Evolutionary conservation across 2,797 vertebrate species (phyloP).

Genomic region (Etheostoma perlongum): DNA sequence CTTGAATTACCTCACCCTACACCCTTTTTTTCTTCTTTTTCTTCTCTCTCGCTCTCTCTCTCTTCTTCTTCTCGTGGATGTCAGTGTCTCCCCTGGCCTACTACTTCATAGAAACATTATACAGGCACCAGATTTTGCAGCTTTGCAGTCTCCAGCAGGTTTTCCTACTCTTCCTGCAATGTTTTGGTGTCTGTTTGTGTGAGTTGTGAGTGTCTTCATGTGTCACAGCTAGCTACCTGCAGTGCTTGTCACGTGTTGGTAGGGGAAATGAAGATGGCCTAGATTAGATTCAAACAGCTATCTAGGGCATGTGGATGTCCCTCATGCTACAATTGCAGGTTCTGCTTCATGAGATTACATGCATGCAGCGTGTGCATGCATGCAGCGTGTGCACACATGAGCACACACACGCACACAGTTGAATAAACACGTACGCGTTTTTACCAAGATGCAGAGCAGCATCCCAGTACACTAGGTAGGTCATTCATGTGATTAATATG

Average conservation of each 20-base stretch:
- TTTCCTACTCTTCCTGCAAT: slow-evolving; percentile 27
- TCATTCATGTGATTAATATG: slow-evolving; percentile 67
- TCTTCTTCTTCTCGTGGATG: slow-evolving; percentile 42
- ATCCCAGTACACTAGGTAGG: slow-evolving; percentile 43
- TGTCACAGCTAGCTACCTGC: slow-evolving; percentile 74
- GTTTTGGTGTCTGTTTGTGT: slow-evolving; percentile 43
- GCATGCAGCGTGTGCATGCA: slow-evolving; percentile 28
- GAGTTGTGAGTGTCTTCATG: slow-evolving; percentile 27
- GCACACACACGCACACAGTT: slow-evolving; percentile 14
- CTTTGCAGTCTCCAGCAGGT: slow-evolving; percentile 45
- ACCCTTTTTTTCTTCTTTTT: slow-evolving; percentile 47
- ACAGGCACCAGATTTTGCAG: slow-evolving; percentile 48
- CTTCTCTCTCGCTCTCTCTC: slow-evolving; percentile 1
- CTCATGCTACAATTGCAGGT: slow-evolving; percentile 70
- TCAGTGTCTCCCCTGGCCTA: slow-evolving; percentile 62
- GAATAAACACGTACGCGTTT: slow-evolving; percentile 28
- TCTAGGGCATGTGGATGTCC: slow-evolving; percentile 79
- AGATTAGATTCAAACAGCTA: slow-evolving; percentile 81
- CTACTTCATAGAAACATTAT: slow-evolving; percentile 57
- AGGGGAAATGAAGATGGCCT: slow-evolving; percentile 78
- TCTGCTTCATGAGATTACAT: slow-evolving; percentile 69
- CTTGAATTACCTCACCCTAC: slow-evolving; percentile 80
- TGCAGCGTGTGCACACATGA: background rate
- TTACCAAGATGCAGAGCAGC: slow-evolving; percentile 28
- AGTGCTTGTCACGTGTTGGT: slow-evolving; percentile 73